phyloP scores from a whole-genome alignment of 2,797 vertebrate species.

The Pygocentrus nattereri region DNA sequence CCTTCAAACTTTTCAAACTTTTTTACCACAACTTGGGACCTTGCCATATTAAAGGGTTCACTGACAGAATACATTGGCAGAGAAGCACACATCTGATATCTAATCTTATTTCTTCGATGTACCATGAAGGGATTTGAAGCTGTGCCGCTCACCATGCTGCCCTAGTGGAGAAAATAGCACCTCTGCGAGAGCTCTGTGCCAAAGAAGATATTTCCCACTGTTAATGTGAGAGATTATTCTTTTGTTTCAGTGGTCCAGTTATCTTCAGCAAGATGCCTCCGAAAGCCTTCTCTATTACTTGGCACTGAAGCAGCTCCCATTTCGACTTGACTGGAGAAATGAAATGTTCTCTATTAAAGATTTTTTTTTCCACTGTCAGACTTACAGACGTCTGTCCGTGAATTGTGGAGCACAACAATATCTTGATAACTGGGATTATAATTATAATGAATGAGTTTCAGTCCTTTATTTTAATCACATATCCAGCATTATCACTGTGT shows the following conservation, averaged over 20 bases:
- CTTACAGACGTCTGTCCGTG: not conserved
- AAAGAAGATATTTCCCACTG: not conserved
- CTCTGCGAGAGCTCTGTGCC: not conserved
- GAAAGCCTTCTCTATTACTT: not conserved
- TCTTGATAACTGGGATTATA: not conserved
- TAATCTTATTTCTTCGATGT: not conserved
- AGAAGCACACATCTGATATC: not conserved
- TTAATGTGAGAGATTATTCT: constrained; percentile 4
- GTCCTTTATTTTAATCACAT: not conserved
- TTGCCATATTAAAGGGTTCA: not conserved
- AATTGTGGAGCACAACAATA: not conserved
- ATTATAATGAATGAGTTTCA: not conserved
- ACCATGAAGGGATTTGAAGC: not conserved
- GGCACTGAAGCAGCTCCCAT: not conserved
- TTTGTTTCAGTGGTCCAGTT: not conserved
- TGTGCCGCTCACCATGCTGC: not conserved
- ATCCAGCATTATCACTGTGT: too few species aligned
- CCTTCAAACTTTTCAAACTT: not conserved
- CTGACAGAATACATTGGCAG: not conserved
- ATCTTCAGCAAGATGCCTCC: not conserved
- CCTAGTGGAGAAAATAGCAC: not conserved
- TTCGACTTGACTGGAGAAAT: not conserved
- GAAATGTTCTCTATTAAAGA: constrained; percentile 13
- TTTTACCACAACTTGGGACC: not conserved
- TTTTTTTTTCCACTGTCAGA: not conserved